A percentile compares a stretch with the other conserved stretches of the same genome.
phyloP scores from a whole-genome alignment of 1,140 invertebrate genomes.

The Polypedilum pembai region DNA sequence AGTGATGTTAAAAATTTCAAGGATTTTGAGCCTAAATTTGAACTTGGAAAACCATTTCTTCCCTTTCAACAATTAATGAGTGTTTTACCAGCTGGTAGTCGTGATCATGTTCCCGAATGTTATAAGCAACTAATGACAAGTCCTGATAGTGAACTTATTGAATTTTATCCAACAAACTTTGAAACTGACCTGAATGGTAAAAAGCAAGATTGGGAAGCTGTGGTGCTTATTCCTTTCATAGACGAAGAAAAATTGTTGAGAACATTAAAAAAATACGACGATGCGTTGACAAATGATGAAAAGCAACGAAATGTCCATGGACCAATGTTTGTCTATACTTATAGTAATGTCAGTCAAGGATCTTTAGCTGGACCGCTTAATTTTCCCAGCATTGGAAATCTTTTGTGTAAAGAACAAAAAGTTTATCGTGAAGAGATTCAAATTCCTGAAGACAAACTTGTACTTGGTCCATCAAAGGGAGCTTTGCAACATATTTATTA shows the following conservation, averaged over 20 bases:
- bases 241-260: slow-evolving; percentile 68
- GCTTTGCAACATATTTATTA: slow-evolving; percentile 64
- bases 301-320: slow-evolving; percentile 70
- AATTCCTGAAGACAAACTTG: slow-evolving; percentile 53
- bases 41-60: slow-evolving; percentile 79
- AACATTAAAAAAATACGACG: slow-evolving; percentile 68
- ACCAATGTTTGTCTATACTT: slow-evolving; percentile 73
- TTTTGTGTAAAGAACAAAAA: slow-evolving; percentile 40
- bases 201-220: slow-evolving; percentile 93
- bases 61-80: slow-evolving; percentile 82
- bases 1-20: slow-evolving; percentile 84
- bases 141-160: slow-evolving; percentile 71
- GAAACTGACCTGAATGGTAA: slow-evolving; percentile 90
- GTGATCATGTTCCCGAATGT: slow-evolving; percentile 66
- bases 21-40: slow-evolving; percentile 65
- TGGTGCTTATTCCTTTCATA: slow-evolving; percentile 95
- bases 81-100: slow-evolving; percentile 81
- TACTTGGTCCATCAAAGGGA: slow-evolving; percentile 66
- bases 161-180: slow-evolving; percentile 88
- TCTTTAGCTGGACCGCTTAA: slow-evolving; percentile 35
- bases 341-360: slow-evolving; percentile 52
- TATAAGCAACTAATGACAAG: slow-evolving; percentile 79
- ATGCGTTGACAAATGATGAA: slow-evolving; percentile 64
- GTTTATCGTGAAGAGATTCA: slow-evolving; percentile 54
- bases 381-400: slow-evolving; percentile 34